These are phyloP conservation scores for Stercorarius parasiticus DNA, from an alignment of 2,113 vertebrate species.

Conservation along the genomic window DNA sequence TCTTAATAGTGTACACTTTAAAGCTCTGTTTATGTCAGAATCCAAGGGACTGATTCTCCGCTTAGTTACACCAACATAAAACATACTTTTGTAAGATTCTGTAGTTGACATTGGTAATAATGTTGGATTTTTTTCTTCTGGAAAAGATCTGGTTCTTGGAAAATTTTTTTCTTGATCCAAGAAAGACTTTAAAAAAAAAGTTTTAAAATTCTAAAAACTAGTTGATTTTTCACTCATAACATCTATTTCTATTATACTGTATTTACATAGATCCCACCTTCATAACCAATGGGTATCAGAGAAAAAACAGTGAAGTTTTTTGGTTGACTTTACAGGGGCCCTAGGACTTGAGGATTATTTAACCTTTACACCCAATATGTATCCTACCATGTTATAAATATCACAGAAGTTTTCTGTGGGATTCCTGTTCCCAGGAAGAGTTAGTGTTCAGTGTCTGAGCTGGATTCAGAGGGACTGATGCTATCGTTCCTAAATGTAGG, in stretches of 20 bases:
- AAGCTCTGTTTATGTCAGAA: neutral
- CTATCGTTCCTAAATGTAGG: neutral
- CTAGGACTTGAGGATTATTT: neutral
- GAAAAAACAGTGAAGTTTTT: neutral
- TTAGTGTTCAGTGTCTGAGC: neutral
- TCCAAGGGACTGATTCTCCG: neutral
- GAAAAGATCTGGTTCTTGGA: neutral
- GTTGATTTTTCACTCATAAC: neutral
- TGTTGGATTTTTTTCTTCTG: neutral
- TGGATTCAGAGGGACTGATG: neutral
- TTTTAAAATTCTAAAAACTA: neutral
- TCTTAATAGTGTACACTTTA: neutral
- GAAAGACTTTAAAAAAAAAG: neutral
- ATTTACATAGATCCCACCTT: neutral
- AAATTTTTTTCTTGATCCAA: neutral
- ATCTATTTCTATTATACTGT: neutral
- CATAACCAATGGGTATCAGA: neutral
- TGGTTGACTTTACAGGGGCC: neutral
- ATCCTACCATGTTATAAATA: neutral
- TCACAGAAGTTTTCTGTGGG: neutral
- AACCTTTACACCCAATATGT: neutral
- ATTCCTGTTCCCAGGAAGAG: neutral
- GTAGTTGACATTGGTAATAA: neutral
- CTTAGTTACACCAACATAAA: neutral
- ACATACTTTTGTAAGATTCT: neutral